A percentile compares a stretch with the other conserved stretches of the same genome.
Evolutionary conservation across 2,113 vertebrate genomes (phyloP).

Genomic region (Rhea americana): DNA sequence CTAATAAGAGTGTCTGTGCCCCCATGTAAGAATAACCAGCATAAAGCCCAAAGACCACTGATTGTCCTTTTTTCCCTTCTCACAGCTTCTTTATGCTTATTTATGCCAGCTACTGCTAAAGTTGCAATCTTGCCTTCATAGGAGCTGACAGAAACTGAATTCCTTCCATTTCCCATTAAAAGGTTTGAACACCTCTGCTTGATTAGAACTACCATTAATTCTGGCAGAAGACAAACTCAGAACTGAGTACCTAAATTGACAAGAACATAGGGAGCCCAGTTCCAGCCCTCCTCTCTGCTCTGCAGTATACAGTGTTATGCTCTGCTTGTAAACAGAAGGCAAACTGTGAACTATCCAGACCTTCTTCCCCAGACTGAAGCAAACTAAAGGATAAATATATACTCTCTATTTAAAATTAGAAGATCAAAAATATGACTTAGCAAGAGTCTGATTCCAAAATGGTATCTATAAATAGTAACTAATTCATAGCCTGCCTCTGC

Average conservation of each 20-base stretch:
- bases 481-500: background rate
- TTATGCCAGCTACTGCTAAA: background rate
- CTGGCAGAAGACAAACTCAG: background rate
- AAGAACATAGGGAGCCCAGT: background rate
- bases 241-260: background rate
- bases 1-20: background rate
- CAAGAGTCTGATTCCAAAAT: background rate
- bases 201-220: background rate
- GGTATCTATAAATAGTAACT: background rate
- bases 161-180: background rate
- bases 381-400: background rate
- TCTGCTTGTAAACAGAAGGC: background rate
- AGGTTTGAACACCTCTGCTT: background rate
- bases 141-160: background rate
- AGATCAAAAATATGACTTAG: background rate
- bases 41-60: background rate
- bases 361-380: background rate
- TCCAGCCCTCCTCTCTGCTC: background rate
- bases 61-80: background rate
- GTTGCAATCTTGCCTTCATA: background rate
- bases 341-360: background rate
- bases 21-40: background rate
- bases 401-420: background rate
- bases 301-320: background rate
- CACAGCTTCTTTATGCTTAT: background rate